Evolutionary conservation across 2,888 invertebrate genomes (phyloP), one percentile per base, ranked within the genome.

Genomic region (Temnothorax rugatulus): DNA sequence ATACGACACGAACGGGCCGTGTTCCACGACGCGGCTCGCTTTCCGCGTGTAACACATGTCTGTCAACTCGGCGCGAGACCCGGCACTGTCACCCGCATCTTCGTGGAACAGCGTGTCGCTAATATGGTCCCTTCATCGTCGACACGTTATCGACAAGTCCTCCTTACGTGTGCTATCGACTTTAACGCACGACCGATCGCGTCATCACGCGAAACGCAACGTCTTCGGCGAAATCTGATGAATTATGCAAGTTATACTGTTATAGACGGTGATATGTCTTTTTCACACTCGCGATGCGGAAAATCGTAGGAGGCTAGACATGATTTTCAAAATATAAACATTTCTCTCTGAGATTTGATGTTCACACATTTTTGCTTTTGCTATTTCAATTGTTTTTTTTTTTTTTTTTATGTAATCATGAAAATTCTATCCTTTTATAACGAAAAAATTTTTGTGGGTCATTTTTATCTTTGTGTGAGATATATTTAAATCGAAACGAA

Each of bases 71-170:
- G 44, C 68, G 54, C 57, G 57, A 69, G 34, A 34, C 63, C 57
- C 47, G 82, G 47, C 38, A 52, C 63, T 76, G 74, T 83, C 68
- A 69, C 64, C 66, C 54, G 29, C 75, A 54, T 82, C 86, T 81
- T 88, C 86, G 84, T 84, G 25, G 87, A 91, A 91, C 89, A 89
- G 84, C 83, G 74, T 77, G 90, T 88, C 89, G 82, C 71, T 85
- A 61, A 47, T 82, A 71, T 68, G 74, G 81, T 82, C 88, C 85
- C 86, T 83, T 89, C 86, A 85, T 89, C 85, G 86, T 61, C 76
- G 86, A 89, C 87, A 75, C 52, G 77, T 79, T 79, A 83, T 88
- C 84, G 84, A 87, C 77, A 71, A 71, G 59, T 81, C 34, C 69
- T 71, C 71, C 34, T 71, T 71, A 47, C 79, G 47, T 79, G 69